Percentiles rank a stretch among this genome's conserved stretches.
phyloP scores from a whole-genome alignment of 2,113 vertebrate species.

The Albula goreensis region DNA sequence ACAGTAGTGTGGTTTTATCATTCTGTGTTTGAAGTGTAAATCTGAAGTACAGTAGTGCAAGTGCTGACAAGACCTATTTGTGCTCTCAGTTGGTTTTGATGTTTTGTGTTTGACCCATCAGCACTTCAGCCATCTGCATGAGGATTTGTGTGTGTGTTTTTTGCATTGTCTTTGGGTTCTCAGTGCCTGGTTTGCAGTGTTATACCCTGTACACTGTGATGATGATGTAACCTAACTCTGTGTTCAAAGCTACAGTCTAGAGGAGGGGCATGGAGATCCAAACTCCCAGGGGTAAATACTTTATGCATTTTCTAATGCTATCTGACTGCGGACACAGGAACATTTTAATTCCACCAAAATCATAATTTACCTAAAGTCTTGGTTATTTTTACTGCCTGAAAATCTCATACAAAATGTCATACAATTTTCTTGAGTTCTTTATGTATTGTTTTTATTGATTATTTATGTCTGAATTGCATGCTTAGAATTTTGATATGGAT shows the following conservation, averaged over 20 bases:
- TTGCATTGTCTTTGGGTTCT: neutral
- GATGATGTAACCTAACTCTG: neutral
- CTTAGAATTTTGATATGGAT: neutral
- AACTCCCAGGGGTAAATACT: conserved; percentile 55
- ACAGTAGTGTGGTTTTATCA: neutral
- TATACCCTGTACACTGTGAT: neutral
- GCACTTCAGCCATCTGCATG: neutral
- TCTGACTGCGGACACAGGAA: neutral
- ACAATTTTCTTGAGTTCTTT: too few relatives aligned
- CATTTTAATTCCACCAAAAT: neutral
- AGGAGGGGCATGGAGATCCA: conserved; percentile 51
- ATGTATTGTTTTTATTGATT: neutral
- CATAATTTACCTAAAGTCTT: neutral
- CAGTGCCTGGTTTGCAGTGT: neutral
- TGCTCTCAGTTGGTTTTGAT: neutral
- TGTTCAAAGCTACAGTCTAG: conserved; percentile 49
- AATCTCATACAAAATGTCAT: too few relatives aligned
- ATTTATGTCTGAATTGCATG: neutral
- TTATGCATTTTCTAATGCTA: neutral
- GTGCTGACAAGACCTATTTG: neutral
- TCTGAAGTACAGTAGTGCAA: neutral
- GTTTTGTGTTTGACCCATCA: neutral
- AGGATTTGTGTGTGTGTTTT: neutral
- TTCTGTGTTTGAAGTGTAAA: conserved; percentile 2
- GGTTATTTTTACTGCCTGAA: neutral